A percentile compares a stretch with the other conserved stretches of the same genome.
phyloP scores from a whole-genome alignment of 2,888 invertebrate genomes.

The Bhutanitis thaidina region DNA sequence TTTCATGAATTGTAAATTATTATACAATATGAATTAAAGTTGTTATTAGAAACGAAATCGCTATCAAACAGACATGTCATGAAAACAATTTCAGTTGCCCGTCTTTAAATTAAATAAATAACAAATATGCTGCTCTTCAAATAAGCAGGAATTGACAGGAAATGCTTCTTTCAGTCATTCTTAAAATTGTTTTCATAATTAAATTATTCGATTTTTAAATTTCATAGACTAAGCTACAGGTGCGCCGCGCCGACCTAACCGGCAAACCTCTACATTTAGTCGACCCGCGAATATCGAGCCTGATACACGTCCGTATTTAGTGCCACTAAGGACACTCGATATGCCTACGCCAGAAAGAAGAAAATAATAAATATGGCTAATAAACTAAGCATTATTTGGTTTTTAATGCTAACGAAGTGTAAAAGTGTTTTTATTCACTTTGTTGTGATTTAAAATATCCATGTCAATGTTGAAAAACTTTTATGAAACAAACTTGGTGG shows the following conservation, averaged over 20 bases:
- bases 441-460: conserved; percentile 8
- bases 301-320: conserved; percentile 5
- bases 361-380: conserved; percentile 3
- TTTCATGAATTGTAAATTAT: no score
- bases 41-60: no score
- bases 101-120: no score
- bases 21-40: no score
- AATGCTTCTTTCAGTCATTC: no score
- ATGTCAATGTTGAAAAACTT: not conserved
- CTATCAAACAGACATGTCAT: no score
- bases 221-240: conserved; percentile 22
- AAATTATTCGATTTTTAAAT: conserved; percentile 22
- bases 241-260: conserved; percentile 23
- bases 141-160: no score
- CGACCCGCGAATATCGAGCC: conserved; percentile 19
- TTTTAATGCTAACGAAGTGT: not conserved
- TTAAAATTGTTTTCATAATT: conserved; percentile 5
- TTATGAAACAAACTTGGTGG: not conserved
- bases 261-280: conserved; percentile 15
- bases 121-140: no score
- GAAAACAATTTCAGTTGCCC: no score
- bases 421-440: conserved; percentile 1
- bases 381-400: not conserved
- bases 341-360: conserved; percentile 11
- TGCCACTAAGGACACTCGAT: not conserved